Base-by-base conservation (phyloP, 37 sponge, comb jelly and placozoan genomes). In the Cladorhizidae sp. region DNA sequence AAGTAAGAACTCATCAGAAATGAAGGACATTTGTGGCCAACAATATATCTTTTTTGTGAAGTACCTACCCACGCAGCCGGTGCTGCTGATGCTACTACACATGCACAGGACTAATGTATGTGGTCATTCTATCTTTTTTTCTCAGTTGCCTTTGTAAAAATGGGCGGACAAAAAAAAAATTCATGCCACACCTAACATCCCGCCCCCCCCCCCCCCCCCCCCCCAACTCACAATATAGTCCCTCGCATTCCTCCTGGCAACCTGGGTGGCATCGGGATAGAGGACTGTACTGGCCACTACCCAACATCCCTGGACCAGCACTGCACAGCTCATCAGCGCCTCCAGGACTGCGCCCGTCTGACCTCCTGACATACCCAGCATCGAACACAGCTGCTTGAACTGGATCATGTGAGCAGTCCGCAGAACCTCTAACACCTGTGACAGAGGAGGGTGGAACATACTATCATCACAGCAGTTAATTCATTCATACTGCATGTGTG, bases 301-400 rank as follows among this genome's bases (percentile, higher is more conserved):
- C 93, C 93, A 92, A 59, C 90, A 88, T 18, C 93, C 93, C 57
- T 92, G 89, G 1, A 92, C 93, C 55, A 92, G 49, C 36, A 88
- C 81, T 8, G 72, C 81, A 81, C 73, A 63, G 52, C 33, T 50
- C 79, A 74, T 79, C 61, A 92, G 72, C 8, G 72, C 65, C 41
- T 85, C 76, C 35, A 85, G 63, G 17, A 84, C 73, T 1, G 38
- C 59, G 0, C n/a, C 63, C 32, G 40, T 37, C 6, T 37, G 31
- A 15, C 40, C 51, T 20, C 76, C 76, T n/a, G 57, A 5, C 37
- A 63, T 64, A 22, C 74, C 73, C 18, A 91, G 72, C 80, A 91
- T 75, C 12, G 84, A 74, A 50, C 88, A 87, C 45, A 91, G 43
- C 51, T 49, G 61, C 18, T 58, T 43, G 40, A 87, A 86, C 68